Conservation (phyloP, 2,113 vertebrate species). For the Agapornis roseicollis region DNA sequence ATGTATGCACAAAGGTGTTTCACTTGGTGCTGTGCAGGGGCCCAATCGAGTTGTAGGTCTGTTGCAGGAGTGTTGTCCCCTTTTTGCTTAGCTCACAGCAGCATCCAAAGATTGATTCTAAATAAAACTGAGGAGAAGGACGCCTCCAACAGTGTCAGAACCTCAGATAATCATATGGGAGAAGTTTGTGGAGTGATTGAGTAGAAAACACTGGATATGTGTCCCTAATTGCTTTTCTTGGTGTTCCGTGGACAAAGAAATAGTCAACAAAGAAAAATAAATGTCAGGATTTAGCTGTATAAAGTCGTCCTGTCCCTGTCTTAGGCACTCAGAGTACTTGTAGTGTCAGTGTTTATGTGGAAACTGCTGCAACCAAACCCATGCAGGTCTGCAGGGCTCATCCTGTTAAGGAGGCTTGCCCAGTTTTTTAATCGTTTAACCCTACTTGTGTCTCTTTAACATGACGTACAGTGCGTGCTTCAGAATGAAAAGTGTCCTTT, state of each 20-base stretch:
- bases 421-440: background rate
- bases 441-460: background rate
- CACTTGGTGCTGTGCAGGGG: background rate
- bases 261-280: background rate
- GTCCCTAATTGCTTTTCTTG: background rate
- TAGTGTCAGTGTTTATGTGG: background rate
- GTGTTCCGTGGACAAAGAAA: background rate
- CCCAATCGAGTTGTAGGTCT: background rate
- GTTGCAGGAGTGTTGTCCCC: too few species aligned
- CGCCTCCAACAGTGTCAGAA: background rate
- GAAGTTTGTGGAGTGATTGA: background rate
- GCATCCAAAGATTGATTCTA: background rate
- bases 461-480: background rate
- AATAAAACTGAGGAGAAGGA: background rate
- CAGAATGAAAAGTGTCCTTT: background rate
- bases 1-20: background rate
- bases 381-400: background rate
- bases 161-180: background rate
- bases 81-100: background rate
- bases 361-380: background rate
- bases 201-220: background rate
- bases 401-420: fast-evolving
- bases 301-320: background rate
- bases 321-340: background rate
- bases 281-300: background rate